phyloP scores from a whole-genome alignment of 1,140 invertebrate species.

The Drosophila tristis region DNA sequence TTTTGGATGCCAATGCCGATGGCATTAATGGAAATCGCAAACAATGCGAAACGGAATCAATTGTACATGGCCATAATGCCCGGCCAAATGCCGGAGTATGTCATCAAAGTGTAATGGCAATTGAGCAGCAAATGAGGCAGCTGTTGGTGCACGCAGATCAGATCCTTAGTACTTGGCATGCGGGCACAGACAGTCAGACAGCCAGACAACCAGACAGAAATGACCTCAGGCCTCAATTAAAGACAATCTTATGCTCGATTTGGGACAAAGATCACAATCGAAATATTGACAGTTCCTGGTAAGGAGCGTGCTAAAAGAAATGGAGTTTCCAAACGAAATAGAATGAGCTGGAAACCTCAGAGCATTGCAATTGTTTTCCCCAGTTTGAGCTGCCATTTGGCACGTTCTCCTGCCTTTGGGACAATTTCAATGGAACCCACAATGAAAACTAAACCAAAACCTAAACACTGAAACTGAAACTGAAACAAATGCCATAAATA shows the following conservation, averaged over 20 bases:
- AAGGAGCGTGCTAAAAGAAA: constrained; percentile 39
- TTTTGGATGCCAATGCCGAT: constrained; percentile 36
- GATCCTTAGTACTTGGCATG: constrained; percentile 34
- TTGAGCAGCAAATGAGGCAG: constrained; percentile 63
- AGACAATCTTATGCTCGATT: constrained; percentile 49
- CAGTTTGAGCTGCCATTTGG: constrained; percentile 29
- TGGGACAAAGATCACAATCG: constrained; percentile 49
- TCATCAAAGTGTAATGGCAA: constrained; percentile 54
- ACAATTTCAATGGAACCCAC: constrained; percentile 37
- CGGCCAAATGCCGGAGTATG: constrained; percentile 22
- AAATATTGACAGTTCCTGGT: constrained; percentile 37
- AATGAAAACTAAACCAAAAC: constrained; percentile 25
- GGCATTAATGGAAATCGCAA: constrained; percentile 29
- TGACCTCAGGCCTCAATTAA: constrained; percentile 49
- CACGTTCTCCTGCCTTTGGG: constrained; percentile 36
- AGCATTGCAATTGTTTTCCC: background rate
- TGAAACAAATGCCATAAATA: constrained; percentile 29
- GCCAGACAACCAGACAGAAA: background rate
- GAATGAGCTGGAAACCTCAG: background rate
- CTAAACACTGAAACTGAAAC: background rate
- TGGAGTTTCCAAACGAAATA: constrained; percentile 10
- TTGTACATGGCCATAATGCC: constrained; percentile 63
- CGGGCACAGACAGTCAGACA: constrained; percentile 25
- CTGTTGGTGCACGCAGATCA: constrained; percentile 34
- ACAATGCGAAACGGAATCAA: constrained; percentile 48